A percentile compares a stretch with the other conserved stretches of the same genome.
Conservation (phyloP, 2,113 vertebrate species). For the Zosterops japonicus region DNA sequence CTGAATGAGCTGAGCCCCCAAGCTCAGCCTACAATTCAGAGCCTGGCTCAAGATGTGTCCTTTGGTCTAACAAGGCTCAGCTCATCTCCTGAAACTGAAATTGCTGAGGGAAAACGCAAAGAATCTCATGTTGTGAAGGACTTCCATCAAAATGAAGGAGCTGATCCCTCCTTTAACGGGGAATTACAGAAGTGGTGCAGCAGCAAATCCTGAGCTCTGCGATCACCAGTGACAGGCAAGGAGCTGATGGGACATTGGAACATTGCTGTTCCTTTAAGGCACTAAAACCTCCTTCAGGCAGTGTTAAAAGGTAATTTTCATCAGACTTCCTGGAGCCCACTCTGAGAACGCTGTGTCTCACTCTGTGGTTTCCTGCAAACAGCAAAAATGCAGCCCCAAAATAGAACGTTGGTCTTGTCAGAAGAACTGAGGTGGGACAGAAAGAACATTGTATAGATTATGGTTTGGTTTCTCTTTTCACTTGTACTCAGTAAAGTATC, state of each 20-base stretch:
- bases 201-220: background rate
- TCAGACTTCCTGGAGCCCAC: background rate
- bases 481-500: background rate
- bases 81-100: background rate
- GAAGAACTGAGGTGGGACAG: background rate
- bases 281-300: background rate
- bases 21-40: background rate
- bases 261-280: background rate
- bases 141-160: background rate
- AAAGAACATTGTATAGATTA: background rate
- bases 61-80: background rate
- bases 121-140: background rate
- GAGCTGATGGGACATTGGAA: background rate
- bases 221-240: background rate
- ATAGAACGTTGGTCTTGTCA: background rate
- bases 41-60: background rate
- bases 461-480: background rate
- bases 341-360: fast-evolving
- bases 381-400: background rate
- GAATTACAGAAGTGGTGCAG: background rate
- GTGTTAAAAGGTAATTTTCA: background rate
- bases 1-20: background rate
- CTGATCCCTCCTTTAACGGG: background rate
- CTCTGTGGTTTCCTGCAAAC: background rate
- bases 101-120: background rate